phyloP scores from a whole-genome alignment of 53 echinoderm and acorn worm genomes.

The Crossaster papposus region DNA sequence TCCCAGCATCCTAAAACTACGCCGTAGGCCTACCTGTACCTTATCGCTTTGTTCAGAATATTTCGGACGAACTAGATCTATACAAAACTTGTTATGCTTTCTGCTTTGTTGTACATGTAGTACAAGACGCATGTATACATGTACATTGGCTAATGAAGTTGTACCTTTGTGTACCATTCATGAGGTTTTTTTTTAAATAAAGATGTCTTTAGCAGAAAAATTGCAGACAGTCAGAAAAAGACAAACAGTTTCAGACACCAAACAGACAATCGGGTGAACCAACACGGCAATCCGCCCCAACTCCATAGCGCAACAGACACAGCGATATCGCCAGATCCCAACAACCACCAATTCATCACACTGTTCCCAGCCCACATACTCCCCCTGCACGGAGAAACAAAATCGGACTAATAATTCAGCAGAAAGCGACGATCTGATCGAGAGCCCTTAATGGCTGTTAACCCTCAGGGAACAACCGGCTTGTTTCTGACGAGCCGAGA shows the following conservation, averaged over 20 bases:
- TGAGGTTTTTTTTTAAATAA: too few relatives aligned
- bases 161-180: too few relatives aligned
- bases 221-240: background rate
- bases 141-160: too few relatives aligned
- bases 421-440: background rate
- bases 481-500: conserved; percentile 33
- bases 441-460: conserved; percentile 28
- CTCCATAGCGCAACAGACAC: background rate
- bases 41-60: too few relatives aligned
- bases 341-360: conserved; percentile 1
- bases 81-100: too few relatives aligned
- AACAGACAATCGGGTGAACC: background rate
- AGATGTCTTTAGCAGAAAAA: too few relatives aligned
- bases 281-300: too few relatives aligned
- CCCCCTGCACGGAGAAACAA: background rate
- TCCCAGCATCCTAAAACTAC: too few relatives aligned
- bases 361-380: background rate
- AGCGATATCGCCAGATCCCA: background rate
- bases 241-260: background rate
- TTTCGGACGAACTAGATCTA: too few relatives aligned
- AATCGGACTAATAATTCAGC: conserved; percentile 29
- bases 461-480: background rate
- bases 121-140: too few relatives aligned
- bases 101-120: too few relatives aligned
- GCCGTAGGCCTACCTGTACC: too few relatives aligned